Percentiles rank a stretch among this genome's conserved stretches.
These are phyloP conservation scores for Dendrolimus punctatus DNA, from an alignment of 1,140 invertebrate genomes.

Conservation along the genomic window DNA sequence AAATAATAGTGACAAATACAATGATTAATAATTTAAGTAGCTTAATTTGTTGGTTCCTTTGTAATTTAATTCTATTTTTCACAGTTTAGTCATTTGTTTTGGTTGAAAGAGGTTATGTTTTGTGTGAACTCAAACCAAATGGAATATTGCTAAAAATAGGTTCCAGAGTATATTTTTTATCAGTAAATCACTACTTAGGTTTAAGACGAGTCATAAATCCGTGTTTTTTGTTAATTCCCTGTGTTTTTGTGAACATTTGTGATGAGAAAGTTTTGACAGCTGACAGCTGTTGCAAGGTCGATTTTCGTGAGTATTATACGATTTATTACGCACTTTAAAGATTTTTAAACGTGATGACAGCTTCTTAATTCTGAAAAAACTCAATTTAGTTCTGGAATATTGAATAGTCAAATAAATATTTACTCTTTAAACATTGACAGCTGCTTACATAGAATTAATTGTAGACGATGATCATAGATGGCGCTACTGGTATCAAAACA, in stretches of 20 bases:
- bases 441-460: constrained; percentile 8
- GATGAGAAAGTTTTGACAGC: constrained; percentile 60
- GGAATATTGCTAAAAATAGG: constrained; percentile 56
- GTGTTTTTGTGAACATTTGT: constrained; percentile 66
- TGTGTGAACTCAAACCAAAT: constrained; percentile 19
- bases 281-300: constrained; percentile 45
- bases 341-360: too few relatives aligned
- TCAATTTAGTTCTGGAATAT: too few relatives aligned
- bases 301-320: constrained; percentile 24
- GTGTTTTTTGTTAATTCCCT: constrained; percentile 29
- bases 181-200: constrained; percentile 23
- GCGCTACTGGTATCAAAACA: constrained; percentile 7
- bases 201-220: constrained; percentile 20
- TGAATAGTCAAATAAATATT: not conserved
- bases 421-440: constrained; percentile 11
- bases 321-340: not conserved
- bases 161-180: constrained; percentile 27
- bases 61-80: too few relatives aligned
- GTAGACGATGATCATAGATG: constrained; percentile 7
- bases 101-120: constrained; percentile 46
- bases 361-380: too few relatives aligned
- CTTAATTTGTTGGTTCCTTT: too few relatives aligned
- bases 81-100: constrained; percentile 5
- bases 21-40: too few relatives aligned
- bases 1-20: too few relatives aligned